Evolutionary conservation across 2,797 vertebrate genomes (phyloP).

Genomic region (Chaetodon trifasciatus): DNA sequence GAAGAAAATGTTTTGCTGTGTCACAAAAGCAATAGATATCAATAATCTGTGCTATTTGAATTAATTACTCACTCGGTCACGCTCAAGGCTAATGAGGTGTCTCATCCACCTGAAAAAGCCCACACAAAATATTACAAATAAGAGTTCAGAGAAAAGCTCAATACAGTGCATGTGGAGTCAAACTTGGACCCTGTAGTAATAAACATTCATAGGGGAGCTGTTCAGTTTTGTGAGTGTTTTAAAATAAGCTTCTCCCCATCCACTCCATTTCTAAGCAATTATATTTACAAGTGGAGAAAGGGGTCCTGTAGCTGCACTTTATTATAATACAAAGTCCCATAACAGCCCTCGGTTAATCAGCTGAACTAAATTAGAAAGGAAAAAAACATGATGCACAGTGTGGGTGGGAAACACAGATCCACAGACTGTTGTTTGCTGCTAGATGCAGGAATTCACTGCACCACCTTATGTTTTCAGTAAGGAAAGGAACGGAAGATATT

Average conservation of each 20-base stretch:
- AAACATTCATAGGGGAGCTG: constrained; percentile 5
- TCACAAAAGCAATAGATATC: background rate
- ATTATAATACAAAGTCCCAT: constrained; percentile 15
- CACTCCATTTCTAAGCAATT: constrained; percentile 16
- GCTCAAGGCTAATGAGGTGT: background rate
- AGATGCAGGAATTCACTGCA: background rate
- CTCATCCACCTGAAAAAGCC: background rate
- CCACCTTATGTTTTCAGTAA: background rate
- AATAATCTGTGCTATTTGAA: background rate
- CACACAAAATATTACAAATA: constrained; percentile 4
- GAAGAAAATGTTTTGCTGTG: background rate
- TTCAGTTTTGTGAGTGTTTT: constrained; percentile 31
- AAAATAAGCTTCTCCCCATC: constrained; percentile 17
- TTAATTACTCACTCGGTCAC: background rate
- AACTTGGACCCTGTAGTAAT: background rate
- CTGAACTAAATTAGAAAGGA: background rate
- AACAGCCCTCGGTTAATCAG: background rate
- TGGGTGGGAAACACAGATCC: background rate
- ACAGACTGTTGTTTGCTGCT: background rate
- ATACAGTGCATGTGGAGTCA: background rate
- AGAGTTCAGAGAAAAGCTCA: constrained; percentile 6
- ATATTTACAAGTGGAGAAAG: constrained; percentile 2
- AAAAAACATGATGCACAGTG: background rate
- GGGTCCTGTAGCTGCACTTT: constrained; percentile 27
- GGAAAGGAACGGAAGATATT: background rate